Percentiles rank a stretch among this genome's conserved stretches.
phyloP scores from a whole-genome alignment of 2,797 vertebrate genomes.

The Loriculus beryllinus region DNA sequence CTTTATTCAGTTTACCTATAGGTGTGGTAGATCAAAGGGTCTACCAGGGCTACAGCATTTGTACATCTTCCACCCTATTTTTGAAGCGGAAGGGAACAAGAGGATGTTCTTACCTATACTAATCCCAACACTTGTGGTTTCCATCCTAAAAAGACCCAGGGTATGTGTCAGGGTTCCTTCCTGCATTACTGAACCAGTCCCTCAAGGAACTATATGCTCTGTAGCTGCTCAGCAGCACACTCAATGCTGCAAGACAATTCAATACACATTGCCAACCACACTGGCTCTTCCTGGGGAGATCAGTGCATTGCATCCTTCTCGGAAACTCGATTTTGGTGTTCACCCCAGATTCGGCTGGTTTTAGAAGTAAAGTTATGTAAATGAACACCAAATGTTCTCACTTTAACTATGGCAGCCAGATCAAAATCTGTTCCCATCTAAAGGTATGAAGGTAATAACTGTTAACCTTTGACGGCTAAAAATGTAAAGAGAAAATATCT shows the following conservation, averaged over 20 bases:
- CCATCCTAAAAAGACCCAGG: not conserved
- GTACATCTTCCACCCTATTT: not conserved
- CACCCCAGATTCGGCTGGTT: not conserved
- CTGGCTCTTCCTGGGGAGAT: not conserved
- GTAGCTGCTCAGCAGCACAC: not conserved
- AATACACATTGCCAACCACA: not conserved
- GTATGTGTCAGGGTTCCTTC: not conserved
- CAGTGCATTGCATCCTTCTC: not conserved
- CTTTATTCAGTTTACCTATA: not conserved
- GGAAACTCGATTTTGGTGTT: not conserved
- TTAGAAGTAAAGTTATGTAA: not conserved
- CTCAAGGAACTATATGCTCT: not conserved
- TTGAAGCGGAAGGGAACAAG: not conserved
- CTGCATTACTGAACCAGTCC: not conserved
- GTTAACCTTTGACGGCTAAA: constrained; percentile 71
- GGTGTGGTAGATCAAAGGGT: not conserved
- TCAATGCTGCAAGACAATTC: not conserved
- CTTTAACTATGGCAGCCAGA: not conserved
- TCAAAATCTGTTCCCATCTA: not conserved
- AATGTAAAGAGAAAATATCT: constrained; percentile 71
- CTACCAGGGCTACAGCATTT: not conserved
- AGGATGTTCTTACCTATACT: not conserved
- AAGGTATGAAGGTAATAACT: constrained; percentile 45
- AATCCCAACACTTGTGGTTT: not conserved
- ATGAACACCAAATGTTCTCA: constrained; percentile 2